Conservation (phyloP, 2,797 vertebrate genomes). For the Discoglossus pictus region DNA sequence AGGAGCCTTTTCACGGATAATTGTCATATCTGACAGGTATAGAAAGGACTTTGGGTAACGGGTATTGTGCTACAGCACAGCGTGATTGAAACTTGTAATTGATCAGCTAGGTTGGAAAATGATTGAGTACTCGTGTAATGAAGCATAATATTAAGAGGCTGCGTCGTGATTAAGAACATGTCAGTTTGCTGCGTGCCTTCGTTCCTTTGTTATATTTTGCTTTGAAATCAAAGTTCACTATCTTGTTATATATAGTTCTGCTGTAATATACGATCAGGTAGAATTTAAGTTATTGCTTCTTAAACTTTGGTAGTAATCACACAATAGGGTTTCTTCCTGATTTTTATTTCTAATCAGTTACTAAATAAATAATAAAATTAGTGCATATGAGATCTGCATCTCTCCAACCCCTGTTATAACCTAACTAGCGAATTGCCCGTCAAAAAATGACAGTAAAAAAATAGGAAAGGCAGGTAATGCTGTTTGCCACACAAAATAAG, state of each 20-base stretch:
- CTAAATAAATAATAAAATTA: too few relatives aligned
- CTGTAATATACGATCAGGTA: neutral
- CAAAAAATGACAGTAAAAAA: too few relatives aligned
- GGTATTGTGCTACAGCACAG: constrained; percentile 31
- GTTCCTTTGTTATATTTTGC: too few relatives aligned
- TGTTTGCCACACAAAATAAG: too few relatives aligned
- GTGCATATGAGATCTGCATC: too few relatives aligned
- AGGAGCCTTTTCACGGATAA: constrained; percentile 39
- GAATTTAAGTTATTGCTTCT: neutral
- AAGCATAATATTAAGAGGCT: constrained; percentile 34
- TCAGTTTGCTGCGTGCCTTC: constrained; percentile 29
- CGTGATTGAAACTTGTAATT: constrained; percentile 27
- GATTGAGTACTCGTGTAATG: constrained; percentile 28
- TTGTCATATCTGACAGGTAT: constrained; percentile 40
- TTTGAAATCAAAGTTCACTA: constrained; percentile 9
- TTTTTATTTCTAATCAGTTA: too few relatives aligned
- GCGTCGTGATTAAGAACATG: constrained; percentile 40
- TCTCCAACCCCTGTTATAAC: too few relatives aligned
- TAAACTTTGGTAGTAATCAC: too few relatives aligned
- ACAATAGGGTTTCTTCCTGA: too few relatives aligned
- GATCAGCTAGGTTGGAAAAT: constrained; percentile 1
- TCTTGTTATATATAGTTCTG: neutral
- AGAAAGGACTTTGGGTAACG: constrained; percentile 21
- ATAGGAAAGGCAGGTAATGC: too few relatives aligned
- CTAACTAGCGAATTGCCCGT: too few relatives aligned